Evolutionary conservation across 2,888 invertebrate genomes (phyloP).

Genomic region (Portevinia maculata): DNA sequence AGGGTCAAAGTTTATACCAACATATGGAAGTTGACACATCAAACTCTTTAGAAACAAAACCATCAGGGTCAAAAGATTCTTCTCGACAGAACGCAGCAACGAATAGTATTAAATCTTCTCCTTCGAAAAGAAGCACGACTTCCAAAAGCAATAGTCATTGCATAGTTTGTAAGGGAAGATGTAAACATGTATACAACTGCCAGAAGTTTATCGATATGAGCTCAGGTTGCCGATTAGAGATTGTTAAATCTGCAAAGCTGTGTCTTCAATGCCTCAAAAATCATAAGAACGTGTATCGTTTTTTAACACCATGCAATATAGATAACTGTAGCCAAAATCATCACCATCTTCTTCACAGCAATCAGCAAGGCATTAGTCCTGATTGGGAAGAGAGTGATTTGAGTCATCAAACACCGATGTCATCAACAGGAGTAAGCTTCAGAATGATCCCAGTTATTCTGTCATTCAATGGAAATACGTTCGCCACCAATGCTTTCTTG

Average conservation of each 20-base stretch:
- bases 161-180: no score
- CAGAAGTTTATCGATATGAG: background rate
- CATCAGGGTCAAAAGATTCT: no score
- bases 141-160: background rate
- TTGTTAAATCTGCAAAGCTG: conserved; percentile 3
- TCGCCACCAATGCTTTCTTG: background rate
- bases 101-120: background rate
- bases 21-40: no score
- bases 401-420: conserved; percentile 1
- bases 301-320: background rate
- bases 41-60: no score
- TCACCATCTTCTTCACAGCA: conserved; percentile 21
- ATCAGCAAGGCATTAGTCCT: background rate
- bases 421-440: background rate
- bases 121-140: background rate
- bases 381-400: background rate
- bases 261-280: conserved; percentile 17
- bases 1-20: background rate
- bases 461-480: conserved; percentile 2
- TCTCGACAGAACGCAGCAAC: background rate
- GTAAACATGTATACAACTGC: background rate
- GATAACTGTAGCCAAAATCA: conserved; percentile 3
- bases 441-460: conserved; percentile 16
- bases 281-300: background rate
- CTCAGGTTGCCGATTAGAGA: background rate